Evolutionary conservation across 2,113 vertebrate genomes (phyloP), one percentile per base, ranked within the genome.

Genomic region (Tetraodon nigroviridis): DNA sequence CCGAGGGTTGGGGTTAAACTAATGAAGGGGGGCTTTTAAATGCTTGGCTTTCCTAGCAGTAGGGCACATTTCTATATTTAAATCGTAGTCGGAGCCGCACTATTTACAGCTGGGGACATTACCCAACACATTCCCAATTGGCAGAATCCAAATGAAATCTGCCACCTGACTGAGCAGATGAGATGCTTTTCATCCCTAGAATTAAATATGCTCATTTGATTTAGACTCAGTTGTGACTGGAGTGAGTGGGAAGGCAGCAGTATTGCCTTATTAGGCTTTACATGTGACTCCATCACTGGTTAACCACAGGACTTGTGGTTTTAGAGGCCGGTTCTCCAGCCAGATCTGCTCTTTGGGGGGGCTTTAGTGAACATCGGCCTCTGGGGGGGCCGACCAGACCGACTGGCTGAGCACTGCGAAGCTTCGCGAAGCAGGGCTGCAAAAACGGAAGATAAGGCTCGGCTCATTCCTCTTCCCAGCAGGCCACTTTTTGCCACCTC

Each of bases 1-100:
- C 84, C 75, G 83, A n/a, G 83, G 87, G 90, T 92, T 93, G 91
- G 87, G 89, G 84, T 91, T 86, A 84, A 81, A 86, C 87, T 91
- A 89, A 89, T 91, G 89, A 92, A 86, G 69, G 85, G 63, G 80
- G 87, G 13, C 72, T 89, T 92, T 93, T 90, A 91, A 89, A 89
- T 78, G 84, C 79, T 50, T 64, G 83, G 78, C 79, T 85, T 89
- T 91, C 87, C 87, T 75, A 89, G 71, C 5, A 88, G 58, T 47
- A 37, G 67, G 54, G 90, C 42, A 69, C 63, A 62, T 78, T 70
- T 78, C 89, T 87, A 84, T 84, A 79, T 83, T 89, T 91, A 90
- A 89, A 90, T 87, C 84, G 32, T 68, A 60, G 76, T 40, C 15
- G 84, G 89, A 87, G 73, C 82, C 73, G 37, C 86, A 81, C 86